These are phyloP conservation scores for Drosophila paranaensis DNA, from an alignment of 2,888 invertebrate genomes.

Conservation along the genomic window DNA sequence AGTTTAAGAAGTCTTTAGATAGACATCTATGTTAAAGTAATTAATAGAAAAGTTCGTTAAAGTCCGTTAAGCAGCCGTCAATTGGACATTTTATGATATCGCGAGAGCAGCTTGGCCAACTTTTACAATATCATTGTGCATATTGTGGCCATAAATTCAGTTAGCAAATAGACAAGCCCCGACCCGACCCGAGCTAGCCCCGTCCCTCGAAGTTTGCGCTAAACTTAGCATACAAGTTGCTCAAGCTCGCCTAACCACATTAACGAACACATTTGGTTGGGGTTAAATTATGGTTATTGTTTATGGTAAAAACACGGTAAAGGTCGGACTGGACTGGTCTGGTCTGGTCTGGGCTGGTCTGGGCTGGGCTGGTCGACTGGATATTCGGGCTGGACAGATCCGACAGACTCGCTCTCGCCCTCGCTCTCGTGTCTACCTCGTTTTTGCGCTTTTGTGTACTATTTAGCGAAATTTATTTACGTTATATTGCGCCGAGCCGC, in stretches of 20 bases:
- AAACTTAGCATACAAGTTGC: constrained; percentile 56
- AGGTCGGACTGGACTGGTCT: constrained; percentile 51
- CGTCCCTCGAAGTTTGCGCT: constrained; percentile 29
- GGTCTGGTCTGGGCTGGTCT: constrained; percentile 19
- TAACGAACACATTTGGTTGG: constrained; percentile 56
- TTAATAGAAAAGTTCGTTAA: background rate
- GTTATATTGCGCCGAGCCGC: constrained; percentile 67
- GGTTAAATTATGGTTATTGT: constrained; percentile 82
- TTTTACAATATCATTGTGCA: constrained; percentile 23
- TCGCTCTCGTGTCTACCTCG: constrained; percentile 37
- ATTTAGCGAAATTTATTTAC: constrained; percentile 73
- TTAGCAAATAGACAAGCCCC: constrained; percentile 33
- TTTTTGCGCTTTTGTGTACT: constrained; percentile 57
- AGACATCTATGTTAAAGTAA: background rate
- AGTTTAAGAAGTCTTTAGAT: background rate
- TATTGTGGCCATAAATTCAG: constrained; percentile 51
- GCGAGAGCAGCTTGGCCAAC: background rate
- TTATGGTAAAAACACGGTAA: constrained; percentile 76
- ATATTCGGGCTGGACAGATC: constrained; percentile 31
- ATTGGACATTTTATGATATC: background rate
- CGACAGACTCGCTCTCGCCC: background rate
- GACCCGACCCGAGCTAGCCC: background rate
- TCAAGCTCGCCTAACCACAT: constrained; percentile 62
- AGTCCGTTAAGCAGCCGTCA: background rate
- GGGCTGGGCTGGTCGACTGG: constrained; percentile 30